These are phyloP conservation scores for Acrobasis consociella DNA, from an alignment of 2,888 invertebrate species.

Conservation along the genomic window DNA sequence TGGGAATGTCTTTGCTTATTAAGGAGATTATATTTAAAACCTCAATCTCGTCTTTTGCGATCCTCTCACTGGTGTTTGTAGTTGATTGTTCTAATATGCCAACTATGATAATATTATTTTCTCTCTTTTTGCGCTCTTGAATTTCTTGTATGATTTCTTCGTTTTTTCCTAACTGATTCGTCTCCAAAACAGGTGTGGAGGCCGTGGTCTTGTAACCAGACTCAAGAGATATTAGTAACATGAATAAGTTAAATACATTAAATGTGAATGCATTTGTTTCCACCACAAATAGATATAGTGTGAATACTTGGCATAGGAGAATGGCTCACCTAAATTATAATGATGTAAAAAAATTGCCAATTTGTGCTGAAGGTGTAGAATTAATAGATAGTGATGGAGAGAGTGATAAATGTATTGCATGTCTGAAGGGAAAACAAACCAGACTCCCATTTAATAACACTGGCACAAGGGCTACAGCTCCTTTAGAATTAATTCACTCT, in stretches of 20 bases:
- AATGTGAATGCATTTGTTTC: conserved; percentile 21
- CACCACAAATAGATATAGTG: neutral
- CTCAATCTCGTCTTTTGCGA: no score
- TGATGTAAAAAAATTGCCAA: conserved; percentile 2
- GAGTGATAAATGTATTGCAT: neutral
- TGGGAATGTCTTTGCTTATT: no score
- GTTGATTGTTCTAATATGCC: no score
- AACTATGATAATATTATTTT: no score
- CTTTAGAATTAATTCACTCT: conserved; percentile 46
- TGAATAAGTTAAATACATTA: conserved; percentile 30
- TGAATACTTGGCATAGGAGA: conserved; percentile 2
- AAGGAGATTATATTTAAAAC: no score
- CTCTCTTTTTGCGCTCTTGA: no score
- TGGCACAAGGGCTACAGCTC: conserved; percentile 27
- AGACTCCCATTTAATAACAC: neutral
- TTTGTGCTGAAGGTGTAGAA: neutral
- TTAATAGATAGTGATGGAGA: conserved; percentile 2
- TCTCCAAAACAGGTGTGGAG: no score
- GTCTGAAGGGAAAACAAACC: conserved; percentile 3
- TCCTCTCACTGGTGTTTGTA: no score
- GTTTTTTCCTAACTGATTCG: no score
- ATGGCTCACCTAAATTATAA: conserved; percentile 6
- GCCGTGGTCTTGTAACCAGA: no score
- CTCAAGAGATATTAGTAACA: no score
- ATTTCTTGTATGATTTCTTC: no score